Percentiles rank a stretch among this genome's conserved stretches.
phyloP scores from a whole-genome alignment of 2,797 vertebrate species.

The Telmatherina bonti region DNA sequence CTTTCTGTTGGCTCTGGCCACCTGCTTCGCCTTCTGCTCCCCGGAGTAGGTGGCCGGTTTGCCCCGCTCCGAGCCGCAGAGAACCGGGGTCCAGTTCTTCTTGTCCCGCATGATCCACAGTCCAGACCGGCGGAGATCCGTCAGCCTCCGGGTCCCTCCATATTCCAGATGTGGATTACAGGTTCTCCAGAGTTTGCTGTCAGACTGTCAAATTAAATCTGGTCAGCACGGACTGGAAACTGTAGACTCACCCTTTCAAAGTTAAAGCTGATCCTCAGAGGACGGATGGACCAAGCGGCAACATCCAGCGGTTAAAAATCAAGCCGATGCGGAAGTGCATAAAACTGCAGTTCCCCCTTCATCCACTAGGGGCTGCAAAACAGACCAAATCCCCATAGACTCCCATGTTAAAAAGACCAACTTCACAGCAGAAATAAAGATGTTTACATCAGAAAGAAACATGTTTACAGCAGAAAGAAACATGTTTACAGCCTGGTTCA shows the following conservation, averaged over 20 bases:
- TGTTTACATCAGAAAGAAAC: too few relatives aligned
- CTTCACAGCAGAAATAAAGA: too few relatives aligned
- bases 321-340: too few relatives aligned
- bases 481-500: too few relatives aligned
- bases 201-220: background rate
- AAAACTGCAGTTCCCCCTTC: too few relatives aligned
- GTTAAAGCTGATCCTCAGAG: constrained; percentile 14
- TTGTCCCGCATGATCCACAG: constrained; percentile 43
- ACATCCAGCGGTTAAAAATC: too few relatives aligned
- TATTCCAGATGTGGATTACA: constrained; percentile 1
- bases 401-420: too few relatives aligned
- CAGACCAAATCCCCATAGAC: too few relatives aligned
- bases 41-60: constrained; percentile 92
- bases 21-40: constrained; percentile 92
- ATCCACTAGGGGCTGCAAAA: too few relatives aligned
- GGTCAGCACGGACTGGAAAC: constrained; percentile 3
- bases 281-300: too few relatives aligned
- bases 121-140: background rate
- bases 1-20: constrained; percentile 91
- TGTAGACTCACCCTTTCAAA: background rate
- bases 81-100: constrained; percentile 18
- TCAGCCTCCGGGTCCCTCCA: background rate
- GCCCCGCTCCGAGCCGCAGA: constrained; percentile 79
- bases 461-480: too few relatives aligned
- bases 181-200: constrained; percentile 2